Conservation (phyloP, 2,113 vertebrate species). For the Crotalus tigris region DNA sequence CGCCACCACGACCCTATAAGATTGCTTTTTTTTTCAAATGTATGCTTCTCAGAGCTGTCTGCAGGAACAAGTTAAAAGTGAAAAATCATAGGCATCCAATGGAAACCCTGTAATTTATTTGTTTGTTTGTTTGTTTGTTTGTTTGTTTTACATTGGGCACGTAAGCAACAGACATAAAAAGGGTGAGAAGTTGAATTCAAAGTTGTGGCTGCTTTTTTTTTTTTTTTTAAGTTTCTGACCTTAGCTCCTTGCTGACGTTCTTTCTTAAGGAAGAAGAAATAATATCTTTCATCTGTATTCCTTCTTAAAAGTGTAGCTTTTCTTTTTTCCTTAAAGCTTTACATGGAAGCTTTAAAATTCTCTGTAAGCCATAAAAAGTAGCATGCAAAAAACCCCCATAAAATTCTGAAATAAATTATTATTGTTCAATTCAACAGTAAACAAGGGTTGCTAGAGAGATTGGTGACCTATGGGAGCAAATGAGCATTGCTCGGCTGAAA, state of each 20-base stretch:
- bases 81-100: neutral
- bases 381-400: neutral
- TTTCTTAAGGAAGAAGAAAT: neutral
- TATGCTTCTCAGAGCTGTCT: constrained; percentile 16
- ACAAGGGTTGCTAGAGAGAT: constrained; percentile 35
- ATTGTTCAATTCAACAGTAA: constrained; percentile 41
- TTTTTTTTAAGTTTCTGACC: neutral
- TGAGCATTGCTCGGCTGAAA: constrained; percentile 44
- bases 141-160: neutral
- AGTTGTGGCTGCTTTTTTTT: neutral
- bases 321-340: neutral
- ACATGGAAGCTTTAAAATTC: neutral
- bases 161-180: neutral
- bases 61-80: neutral
- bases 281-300: constrained; percentile 28
- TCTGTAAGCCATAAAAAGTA: neutral
- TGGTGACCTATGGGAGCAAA: constrained; percentile 34
- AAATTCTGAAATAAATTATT: constrained; percentile 21
- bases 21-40: constrained; percentile 22
- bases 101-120: neutral
- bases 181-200: neutral
- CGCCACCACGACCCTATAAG: neutral
- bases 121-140: too few relatives aligned
- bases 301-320: constrained; percentile 22
- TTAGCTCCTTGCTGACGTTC: neutral